A percentile compares a stretch with the other conserved stretches of the same genome.
These are phyloP conservation scores for Acanthosepion pharaonis DNA, from an alignment of 2,888 invertebrate genomes.

Conservation along the genomic window DNA sequence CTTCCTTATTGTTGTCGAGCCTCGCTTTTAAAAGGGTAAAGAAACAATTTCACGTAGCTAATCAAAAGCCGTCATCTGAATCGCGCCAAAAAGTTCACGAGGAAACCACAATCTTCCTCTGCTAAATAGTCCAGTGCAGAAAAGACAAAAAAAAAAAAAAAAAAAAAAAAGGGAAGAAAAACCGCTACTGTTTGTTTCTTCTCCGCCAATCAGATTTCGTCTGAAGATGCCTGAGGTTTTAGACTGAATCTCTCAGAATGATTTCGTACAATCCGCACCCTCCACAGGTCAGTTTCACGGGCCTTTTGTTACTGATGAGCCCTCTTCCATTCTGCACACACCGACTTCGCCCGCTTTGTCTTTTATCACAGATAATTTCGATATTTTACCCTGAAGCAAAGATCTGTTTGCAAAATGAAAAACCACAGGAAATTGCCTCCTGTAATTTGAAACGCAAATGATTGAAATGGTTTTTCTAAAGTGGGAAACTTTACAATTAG, in stretches of 20 bases:
- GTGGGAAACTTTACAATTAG: neutral
- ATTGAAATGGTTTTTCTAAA: slow-evolving; percentile 6
- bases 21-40: neutral
- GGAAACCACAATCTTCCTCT: neutral
- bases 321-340: neutral
- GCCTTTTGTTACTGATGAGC: neutral
- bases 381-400: neutral
- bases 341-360: neutral
- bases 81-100: neutral
- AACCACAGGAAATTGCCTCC: neutral
- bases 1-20: neutral
- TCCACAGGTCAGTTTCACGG: neutral
- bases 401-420: slow-evolving; percentile 20
- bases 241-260: neutral
- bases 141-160: neutral
- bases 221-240: neutral
- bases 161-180: neutral
- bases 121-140: neutral
- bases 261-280: neutral
- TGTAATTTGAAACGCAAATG: neutral
- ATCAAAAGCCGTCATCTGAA: neutral
- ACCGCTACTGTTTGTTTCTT: neutral
- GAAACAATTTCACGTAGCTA: neutral
- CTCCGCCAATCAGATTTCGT: neutral
- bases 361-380: neutral